Evolutionary conservation across 2,113 vertebrate genomes (phyloP).

Genomic region (Solea solea): DNA sequence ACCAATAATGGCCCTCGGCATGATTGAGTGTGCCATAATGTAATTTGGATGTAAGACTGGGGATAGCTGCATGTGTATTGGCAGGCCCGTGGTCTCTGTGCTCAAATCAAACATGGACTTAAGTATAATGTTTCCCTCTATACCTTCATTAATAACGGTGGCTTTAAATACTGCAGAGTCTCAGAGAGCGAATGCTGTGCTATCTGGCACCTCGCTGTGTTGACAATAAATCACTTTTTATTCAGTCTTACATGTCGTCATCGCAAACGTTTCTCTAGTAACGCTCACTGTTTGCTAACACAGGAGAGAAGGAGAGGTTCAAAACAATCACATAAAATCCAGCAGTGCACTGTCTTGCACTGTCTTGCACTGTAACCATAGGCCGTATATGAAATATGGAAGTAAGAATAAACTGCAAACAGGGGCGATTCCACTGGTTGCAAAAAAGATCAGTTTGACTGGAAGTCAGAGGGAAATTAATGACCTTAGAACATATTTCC

Average conservation of each 20-base stretch:
- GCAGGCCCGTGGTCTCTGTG: slow-evolving; percentile 65
- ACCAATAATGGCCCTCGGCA: slow-evolving; percentile 62
- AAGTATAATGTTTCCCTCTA: slow-evolving; percentile 71
- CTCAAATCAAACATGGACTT: slow-evolving; percentile 62
- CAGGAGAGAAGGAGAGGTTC: slow-evolving; percentile 24
- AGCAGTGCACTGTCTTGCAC: neutral
- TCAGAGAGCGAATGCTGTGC: slow-evolving; percentile 58
- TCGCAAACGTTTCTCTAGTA: slow-evolving; percentile 73
- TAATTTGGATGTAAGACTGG: slow-evolving; percentile 71
- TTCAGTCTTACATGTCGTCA: slow-evolving; percentile 63
- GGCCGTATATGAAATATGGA: too few species aligned
- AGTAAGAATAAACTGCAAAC: too few species aligned
- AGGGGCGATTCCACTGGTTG: too few species aligned
- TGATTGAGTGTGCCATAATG: slow-evolving; percentile 69
- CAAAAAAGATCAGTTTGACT: too few species aligned
- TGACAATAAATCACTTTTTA: slow-evolving; percentile 74
- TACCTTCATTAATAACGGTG: slow-evolving; percentile 71
- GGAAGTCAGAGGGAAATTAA: too few species aligned
- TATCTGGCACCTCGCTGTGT: slow-evolving; percentile 72
- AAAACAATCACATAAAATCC: neutral
- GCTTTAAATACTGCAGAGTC: slow-evolving; percentile 62
- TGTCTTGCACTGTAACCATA: neutral
- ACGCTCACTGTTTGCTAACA: slow-evolving; percentile 74
- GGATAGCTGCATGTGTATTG: slow-evolving; percentile 63
- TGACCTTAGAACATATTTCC: too few species aligned